Conservation (phyloP, 2,888 invertebrate genomes). For the Melinopterus prodromus region DNA sequence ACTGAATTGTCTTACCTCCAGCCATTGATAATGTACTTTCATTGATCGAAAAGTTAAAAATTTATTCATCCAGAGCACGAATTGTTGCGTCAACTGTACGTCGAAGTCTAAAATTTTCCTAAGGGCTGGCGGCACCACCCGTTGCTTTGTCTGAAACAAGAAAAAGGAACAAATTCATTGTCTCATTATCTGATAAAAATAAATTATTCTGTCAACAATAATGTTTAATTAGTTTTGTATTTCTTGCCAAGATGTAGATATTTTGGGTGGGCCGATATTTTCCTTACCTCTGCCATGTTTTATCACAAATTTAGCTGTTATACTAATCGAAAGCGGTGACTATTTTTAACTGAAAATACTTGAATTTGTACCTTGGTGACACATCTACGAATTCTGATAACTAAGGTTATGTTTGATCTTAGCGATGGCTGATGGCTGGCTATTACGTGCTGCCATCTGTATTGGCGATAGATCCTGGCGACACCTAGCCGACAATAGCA, state of each 20-base stretch:
- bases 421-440: neutral
- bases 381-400: neutral
- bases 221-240: neutral
- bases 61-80: slow-evolving; percentile 63
- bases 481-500: neutral
- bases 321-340: neutral
- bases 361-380: neutral
- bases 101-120: slow-evolving; percentile 63
- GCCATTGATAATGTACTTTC: slow-evolving; percentile 65
- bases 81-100: slow-evolving; percentile 63
- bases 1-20: slow-evolving; percentile 62
- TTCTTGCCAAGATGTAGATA: neutral
- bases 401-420: neutral
- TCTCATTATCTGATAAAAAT: slow-evolving; percentile 14
- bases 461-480: neutral
- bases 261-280: no score
- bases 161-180: neutral
- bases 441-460: neutral
- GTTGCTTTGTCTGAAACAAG: slow-evolving; percentile 46
- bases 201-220: neutral
- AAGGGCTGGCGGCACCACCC: slow-evolving; percentile 61
- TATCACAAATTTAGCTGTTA: neutral
- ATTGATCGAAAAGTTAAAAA: slow-evolving; percentile 63
- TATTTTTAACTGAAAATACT: neutral
- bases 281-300: neutral